These are phyloP conservation scores for Enteromius argenteus DNA, from an alignment of 2,797 vertebrate genomes.

Conservation along the genomic window DNA sequence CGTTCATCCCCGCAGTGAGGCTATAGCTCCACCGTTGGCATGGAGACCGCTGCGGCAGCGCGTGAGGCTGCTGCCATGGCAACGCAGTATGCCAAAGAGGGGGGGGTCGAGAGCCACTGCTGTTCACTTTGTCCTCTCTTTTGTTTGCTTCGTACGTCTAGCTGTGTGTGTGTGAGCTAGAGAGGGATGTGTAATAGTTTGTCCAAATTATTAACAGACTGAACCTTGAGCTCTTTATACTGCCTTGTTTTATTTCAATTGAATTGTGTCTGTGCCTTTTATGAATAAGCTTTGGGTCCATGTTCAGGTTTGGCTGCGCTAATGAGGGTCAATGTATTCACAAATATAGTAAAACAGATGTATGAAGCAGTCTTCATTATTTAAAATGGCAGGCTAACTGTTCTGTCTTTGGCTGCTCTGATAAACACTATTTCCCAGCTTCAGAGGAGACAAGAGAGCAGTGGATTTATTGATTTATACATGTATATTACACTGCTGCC, in stretches of 20 bases:
- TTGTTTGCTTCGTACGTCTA: slow-evolving; percentile 61
- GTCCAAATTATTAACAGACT: not conserved
- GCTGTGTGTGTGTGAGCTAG: slow-evolving; percentile 5
- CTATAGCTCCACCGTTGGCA: slow-evolving; percentile 77
- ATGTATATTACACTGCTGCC: not conserved
- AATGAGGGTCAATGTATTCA: not conserved
- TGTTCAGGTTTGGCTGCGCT: not conserved
- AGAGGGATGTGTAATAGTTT: slow-evolving; percentile 9
- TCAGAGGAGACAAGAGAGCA: not conserved
- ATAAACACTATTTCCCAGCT: not conserved
- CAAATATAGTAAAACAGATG: not conserved
- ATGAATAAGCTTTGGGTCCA: not conserved
- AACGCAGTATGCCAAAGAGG: slow-evolving; percentile 76
- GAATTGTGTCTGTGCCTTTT: not conserved
- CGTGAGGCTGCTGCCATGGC: slow-evolving; percentile 79
- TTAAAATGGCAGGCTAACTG: not conserved
- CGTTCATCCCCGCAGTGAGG: slow-evolving; percentile 71
- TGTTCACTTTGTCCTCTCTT: slow-evolving; percentile 66
- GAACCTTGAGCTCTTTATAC: slow-evolving; percentile 21
- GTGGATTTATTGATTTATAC: not conserved
- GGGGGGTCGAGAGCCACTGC: slow-evolving; percentile 65
- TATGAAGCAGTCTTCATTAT: not conserved
- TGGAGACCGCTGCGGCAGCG: slow-evolving; percentile 76
- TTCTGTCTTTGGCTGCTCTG: not conserved
- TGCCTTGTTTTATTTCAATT: not conserved